phyloP scores from a whole-genome alignment of 64 coral and sea anemone species.

The Dendrophyllia cribrosa region DNA sequence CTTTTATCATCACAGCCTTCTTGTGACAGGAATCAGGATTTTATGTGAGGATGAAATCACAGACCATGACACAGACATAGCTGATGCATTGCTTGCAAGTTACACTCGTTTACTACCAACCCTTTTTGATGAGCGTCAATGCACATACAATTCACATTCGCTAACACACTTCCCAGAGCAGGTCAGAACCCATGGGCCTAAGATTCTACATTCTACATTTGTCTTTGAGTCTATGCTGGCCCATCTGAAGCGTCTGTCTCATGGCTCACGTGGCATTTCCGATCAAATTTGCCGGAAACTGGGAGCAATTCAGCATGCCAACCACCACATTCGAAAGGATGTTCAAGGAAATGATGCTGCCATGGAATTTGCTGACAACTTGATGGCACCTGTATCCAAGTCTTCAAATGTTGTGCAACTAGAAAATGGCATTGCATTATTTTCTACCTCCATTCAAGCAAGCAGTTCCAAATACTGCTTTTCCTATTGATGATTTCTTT shows the following conservation, averaged over 20 bases:
- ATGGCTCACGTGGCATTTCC: conserved; percentile 77
- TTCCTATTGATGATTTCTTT: conserved; percentile 65
- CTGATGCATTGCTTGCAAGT: conserved; percentile 69
- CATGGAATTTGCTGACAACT: conserved; percentile 41
- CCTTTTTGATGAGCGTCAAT: conserved; percentile 41
- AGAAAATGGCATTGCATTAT: conserved; percentile 42
- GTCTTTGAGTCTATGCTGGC: conserved; percentile 79
- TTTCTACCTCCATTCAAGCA: conserved; percentile 39
- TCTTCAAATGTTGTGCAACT: conserved; percentile 58
- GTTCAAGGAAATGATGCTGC: conserved; percentile 47
- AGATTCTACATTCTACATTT: conserved; percentile 78
- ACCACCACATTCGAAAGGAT: conserved; percentile 27
- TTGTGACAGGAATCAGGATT: conserved; percentile 76
- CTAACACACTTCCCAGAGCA: conserved; percentile 76
- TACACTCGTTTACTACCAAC: conserved; percentile 62
- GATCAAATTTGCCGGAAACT: conserved; percentile 77
- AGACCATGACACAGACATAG: conserved; percentile 67
- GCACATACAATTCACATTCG: conserved; percentile 80
- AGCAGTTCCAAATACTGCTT: conserved; percentile 40
- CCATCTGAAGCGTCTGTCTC: conserved; percentile 75
- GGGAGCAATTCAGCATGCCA: conserved; percentile 63
- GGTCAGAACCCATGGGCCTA: conserved; percentile 80
- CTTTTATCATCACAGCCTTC: conserved; percentile 76
- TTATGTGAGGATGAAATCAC: conserved; percentile 76
- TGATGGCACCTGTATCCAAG: conserved; percentile 14